A percentile compares a stretch with the other conserved stretches of the same genome.
Evolutionary conservation across 2,888 invertebrate species (phyloP).

Genomic region (Clepsis dumicolana): DNA sequence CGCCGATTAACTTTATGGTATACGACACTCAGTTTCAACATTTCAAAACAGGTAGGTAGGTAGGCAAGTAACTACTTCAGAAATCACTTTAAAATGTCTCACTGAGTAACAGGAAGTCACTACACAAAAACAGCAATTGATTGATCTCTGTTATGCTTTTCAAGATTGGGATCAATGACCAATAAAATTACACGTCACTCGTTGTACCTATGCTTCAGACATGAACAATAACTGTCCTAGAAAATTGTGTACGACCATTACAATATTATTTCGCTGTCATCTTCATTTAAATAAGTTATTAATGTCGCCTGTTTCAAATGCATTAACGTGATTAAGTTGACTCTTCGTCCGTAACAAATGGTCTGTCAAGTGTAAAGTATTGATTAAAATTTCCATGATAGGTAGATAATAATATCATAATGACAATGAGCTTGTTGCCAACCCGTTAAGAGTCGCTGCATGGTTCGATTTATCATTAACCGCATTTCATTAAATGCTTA

Average conservation of each 20-base stretch:
- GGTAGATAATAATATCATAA: too few relatives aligned
- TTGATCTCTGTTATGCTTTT: slow-evolving; percentile 13
- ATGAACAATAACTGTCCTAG: neutral
- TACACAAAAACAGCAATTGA: neutral
- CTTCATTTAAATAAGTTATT: neutral
- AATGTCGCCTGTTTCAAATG: slow-evolving; percentile 3
- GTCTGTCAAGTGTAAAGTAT: neutral
- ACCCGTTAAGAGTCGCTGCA: neutral
- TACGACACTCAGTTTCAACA: too few relatives aligned
- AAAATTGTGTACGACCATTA: neutral
- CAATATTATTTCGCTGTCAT: neutral
- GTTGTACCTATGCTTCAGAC: neutral
- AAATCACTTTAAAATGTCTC: neutral
- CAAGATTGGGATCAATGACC: slow-evolving; percentile 16
- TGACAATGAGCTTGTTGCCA: neutral
- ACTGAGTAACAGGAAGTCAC: neutral
- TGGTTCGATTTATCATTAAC: neutral
- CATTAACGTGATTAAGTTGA: slow-evolving; percentile 18
- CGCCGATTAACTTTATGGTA: too few relatives aligned
- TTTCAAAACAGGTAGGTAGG: too few relatives aligned
- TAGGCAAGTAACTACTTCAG: neutral
- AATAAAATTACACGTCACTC: slow-evolving; percentile 6
- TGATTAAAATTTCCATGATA: neutral
- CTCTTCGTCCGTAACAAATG: neutral
- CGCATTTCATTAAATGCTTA: too few relatives aligned